Evolutionary conservation across 2,797 vertebrate genomes (phyloP).

Genomic region (Tamandua tetradactyla): DNA sequence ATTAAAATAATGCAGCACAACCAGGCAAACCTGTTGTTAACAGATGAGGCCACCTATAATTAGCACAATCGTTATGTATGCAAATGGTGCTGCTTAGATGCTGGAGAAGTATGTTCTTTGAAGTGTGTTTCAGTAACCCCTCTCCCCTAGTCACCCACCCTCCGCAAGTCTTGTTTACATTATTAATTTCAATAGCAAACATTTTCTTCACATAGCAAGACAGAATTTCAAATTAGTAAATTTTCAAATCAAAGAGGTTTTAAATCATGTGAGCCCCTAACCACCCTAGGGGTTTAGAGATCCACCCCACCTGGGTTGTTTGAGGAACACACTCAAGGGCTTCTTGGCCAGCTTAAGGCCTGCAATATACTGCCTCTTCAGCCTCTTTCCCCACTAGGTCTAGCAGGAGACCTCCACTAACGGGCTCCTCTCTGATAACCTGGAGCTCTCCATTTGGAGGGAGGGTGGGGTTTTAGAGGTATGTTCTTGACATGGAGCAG

Average conservation of each 20-base stretch:
- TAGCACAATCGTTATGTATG: constrained; percentile 71
- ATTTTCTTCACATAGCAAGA: constrained; percentile 58
- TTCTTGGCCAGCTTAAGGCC: neutral
- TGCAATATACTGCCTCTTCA: neutral
- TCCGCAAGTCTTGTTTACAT: constrained; percentile 70
- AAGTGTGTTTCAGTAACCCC: constrained; percentile 74
- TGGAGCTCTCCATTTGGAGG: neutral
- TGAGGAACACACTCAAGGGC: neutral
- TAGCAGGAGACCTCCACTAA: neutral
- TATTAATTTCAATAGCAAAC: constrained; percentile 74
- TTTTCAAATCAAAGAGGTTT: neutral
- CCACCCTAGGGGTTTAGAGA: neutral
- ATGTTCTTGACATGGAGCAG: neutral
- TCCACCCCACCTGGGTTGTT: neutral
- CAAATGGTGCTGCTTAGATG: constrained; percentile 61
- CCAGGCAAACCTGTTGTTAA: constrained; percentile 67
- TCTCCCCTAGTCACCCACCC: constrained; percentile 44
- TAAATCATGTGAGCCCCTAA: neutral
- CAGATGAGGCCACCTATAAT: constrained; percentile 75
- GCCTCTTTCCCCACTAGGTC: neutral
- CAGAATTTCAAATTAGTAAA: neutral
- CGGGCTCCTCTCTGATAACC: neutral
- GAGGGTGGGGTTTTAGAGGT: too few relatives aligned
- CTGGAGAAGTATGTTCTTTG: constrained; percentile 57
- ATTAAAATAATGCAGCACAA: constrained; percentile 50